Evolutionary conservation across 2,797 vertebrate genomes (phyloP).

Genomic region (Linurgus olivaceus): DNA sequence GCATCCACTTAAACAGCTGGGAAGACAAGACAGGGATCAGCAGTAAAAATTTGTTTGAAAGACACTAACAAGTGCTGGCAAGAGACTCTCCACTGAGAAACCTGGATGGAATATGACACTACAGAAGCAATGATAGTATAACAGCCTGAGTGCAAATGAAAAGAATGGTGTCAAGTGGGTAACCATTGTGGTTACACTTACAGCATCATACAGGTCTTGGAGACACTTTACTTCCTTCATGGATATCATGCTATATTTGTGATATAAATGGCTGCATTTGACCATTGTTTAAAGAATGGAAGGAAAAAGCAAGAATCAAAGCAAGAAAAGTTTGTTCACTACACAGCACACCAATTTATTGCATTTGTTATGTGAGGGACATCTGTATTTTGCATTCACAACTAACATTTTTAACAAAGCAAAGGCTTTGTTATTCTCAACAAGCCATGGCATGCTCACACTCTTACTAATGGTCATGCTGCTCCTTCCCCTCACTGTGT

Average conservation of each 20-base stretch:
- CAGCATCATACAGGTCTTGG: background rate
- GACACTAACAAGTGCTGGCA: background rate
- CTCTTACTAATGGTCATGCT: background rate
- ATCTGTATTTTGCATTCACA: background rate
- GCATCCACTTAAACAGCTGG: background rate
- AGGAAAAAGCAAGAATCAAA: background rate
- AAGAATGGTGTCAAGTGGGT: background rate
- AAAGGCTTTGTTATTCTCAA: background rate
- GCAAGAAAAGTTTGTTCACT: background rate
- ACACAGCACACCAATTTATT: background rate
- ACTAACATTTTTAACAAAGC: background rate
- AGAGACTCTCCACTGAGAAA: background rate
- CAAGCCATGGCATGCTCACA: background rate
- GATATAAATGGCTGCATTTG: background rate
- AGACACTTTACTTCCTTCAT: background rate
- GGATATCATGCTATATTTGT: fast-evolving
- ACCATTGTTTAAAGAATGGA: background rate
- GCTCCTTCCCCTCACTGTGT: background rate
- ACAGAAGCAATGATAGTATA: background rate
- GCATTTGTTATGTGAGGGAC: background rate
- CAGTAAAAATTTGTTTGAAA: background rate
- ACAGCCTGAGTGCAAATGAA: background rate
- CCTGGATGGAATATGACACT: background rate
- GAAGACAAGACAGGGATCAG: background rate
- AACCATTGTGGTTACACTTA: background rate